Percentiles rank a stretch among this genome's conserved stretches.
Evolutionary conservation across 1,140 invertebrate species (phyloP).

Genomic region (Metopolophium dirhodum): DNA sequence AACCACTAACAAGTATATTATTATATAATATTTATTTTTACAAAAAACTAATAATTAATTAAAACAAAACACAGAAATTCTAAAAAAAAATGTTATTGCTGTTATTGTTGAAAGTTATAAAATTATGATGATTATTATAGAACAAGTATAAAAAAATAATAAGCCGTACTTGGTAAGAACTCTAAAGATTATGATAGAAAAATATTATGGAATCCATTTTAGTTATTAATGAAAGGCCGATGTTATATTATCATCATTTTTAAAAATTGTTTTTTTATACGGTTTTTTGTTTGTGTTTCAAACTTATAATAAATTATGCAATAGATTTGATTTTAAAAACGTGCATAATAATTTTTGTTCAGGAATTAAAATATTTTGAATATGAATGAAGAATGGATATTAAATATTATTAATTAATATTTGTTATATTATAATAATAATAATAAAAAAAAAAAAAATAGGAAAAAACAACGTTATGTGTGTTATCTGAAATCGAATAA

Average conservation of each 20-base stretch:
- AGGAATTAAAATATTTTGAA: background rate
- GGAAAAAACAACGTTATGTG: background rate
- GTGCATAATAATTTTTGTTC: background rate
- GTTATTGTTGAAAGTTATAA: background rate
- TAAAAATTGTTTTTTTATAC: background rate
- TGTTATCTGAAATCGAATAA: background rate
- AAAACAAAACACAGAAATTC: too few species aligned
- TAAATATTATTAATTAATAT: constrained; percentile 13
- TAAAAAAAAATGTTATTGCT: background rate
- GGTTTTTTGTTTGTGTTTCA: background rate
- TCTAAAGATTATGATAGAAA: background rate
- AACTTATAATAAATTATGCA: background rate
- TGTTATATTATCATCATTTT: too few species aligned
- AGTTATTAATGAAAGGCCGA: background rate
- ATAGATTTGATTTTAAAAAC: background rate
- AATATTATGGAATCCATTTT: background rate
- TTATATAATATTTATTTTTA: too few species aligned
- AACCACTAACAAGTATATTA: too few species aligned
- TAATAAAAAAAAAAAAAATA: background rate
- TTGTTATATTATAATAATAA: background rate
- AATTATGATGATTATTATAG: background rate
- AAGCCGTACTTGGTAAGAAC: background rate
- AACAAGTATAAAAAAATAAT: background rate
- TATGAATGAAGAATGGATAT: background rate
- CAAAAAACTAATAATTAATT: too few species aligned